Evolutionary conservation across 2,888 invertebrate genomes (phyloP), one percentile per base, ranked within the genome.

Genomic region (Cylloceria caligata): DNA sequence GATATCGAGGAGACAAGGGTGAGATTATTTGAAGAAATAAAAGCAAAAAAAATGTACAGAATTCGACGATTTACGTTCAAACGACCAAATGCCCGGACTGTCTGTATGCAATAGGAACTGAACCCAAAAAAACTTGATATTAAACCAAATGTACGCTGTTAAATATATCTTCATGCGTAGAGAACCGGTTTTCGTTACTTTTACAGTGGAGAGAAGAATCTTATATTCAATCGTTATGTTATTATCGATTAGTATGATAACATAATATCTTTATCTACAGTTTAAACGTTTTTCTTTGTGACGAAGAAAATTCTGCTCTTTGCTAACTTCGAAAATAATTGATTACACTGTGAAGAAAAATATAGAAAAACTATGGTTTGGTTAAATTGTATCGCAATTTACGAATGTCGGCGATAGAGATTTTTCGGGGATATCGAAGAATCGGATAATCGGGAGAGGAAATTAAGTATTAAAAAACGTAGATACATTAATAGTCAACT

Each of bases 1-100:
- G 36, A 34, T 16, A 16, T 60, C 60, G 57, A n/a, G n/a, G 55
- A 27, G 30, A 30, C n/a, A 27, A 57, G 34, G 30, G 69, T 39
- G 30, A 57, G 27, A 42, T 27, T 39, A 19, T 21, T 39, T 55
- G n/a, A n/a, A n/a, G n/a, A n/a, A n/a, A n/a, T n/a, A n/a, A n/a
- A n/a, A n/a, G n/a, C n/a, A 21, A 47, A 24, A 71, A 45, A 88
- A 87, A 86, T 87, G 83, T 86, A 88, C 84, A 85, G 82, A 83
- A 83, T 85, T 85, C 83, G 83, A 86, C 73, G 81, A 87, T 87
- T 89, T 83, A 83, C 84, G 85, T 82, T 89, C 76, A 76, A 88
- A 85, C 86, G 86, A 88, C 87, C 88, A 88, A 88, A 89, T 89
- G 89, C 88, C 88, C 88, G 86, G 81, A 72, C 62, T 80, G 42